Evolutionary conservation across 2,797 vertebrate genomes (phyloP).

Genomic region (Onychomys torridus): DNA sequence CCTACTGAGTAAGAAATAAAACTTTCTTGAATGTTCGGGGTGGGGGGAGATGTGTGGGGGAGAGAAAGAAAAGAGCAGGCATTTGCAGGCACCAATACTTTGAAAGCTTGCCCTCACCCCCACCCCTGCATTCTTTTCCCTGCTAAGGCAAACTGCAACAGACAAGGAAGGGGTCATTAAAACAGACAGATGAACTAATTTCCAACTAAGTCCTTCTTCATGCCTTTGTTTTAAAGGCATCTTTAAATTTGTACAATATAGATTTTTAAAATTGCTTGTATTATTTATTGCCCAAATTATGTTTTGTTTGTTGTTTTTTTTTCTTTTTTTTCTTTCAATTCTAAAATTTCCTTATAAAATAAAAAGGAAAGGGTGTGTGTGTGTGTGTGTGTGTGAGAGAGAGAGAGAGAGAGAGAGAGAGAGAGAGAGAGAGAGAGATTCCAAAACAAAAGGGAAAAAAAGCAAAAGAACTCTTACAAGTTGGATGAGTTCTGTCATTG

Average conservation of each 20-base stretch:
- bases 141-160: conserved; percentile 73
- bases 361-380: conserved; percentile 71
- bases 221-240: conserved; percentile 73
- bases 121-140: conserved; percentile 70
- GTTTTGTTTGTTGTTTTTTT: background rate
- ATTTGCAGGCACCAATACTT: conserved; percentile 76
- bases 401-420: too few relatives aligned
- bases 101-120: conserved; percentile 57
- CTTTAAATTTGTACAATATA: conserved; percentile 16
- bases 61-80: conserved; percentile 81
- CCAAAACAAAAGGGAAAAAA: background rate
- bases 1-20: conserved; percentile 73
- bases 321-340: background rate
- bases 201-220: conserved; percentile 76
- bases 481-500: background rate
- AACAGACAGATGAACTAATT: conserved; percentile 78
- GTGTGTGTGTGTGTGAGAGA: too few relatives aligned
- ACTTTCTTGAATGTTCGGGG: conserved; percentile 78
- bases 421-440: too few relatives aligned
- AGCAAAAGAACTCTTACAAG: background rate
- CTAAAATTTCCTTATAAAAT: conserved; percentile 81
- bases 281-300: conserved; percentile 15
- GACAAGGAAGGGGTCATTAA: conserved; percentile 47
- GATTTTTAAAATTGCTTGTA: background rate
- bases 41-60: background rate